Evolutionary conservation across 2,797 vertebrate species (phyloP).

Genomic region (Paedocypris micromegethes): DNA sequence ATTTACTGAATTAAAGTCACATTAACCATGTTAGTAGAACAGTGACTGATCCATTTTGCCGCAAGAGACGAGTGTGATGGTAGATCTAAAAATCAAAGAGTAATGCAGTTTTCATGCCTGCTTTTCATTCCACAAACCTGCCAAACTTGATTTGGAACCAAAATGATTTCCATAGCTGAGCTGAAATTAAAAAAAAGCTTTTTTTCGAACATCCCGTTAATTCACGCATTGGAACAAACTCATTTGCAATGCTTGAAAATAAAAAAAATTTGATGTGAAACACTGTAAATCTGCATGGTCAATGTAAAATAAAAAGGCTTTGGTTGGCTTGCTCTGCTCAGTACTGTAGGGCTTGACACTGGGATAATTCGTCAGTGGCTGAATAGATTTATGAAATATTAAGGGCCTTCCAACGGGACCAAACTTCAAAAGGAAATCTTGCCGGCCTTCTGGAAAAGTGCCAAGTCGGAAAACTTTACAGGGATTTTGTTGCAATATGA

Average conservation of each 20-base stretch:
- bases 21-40: too few relatives aligned
- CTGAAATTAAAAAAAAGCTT: too few relatives aligned
- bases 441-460: constrained; percentile 41
- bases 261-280: constrained; percentile 5
- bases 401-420: constrained; percentile 41
- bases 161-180: too few relatives aligned
- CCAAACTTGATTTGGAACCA: too few relatives aligned
- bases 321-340: constrained; percentile 12
- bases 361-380: constrained; percentile 45
- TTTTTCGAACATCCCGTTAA: too few relatives aligned
- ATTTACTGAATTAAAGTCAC: too few relatives aligned
- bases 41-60: too few relatives aligned
- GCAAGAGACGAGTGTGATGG: too few relatives aligned
- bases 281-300: neutral
- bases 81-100: too few relatives aligned
- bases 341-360: constrained; percentile 43
- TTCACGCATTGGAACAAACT: too few relatives aligned
- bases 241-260: neutral
- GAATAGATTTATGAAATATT: constrained; percentile 50
- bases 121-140: too few relatives aligned
- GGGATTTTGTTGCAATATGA: constrained; percentile 15
- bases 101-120: too few relatives aligned
- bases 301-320: constrained; percentile 10
- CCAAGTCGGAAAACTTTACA: constrained; percentile 26
- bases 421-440: constrained; percentile 45